Evolutionary conservation across 1,140 invertebrate species (phyloP), one percentile per base, ranked within the genome.

Genomic region (Choristoneura fumiferana): DNA sequence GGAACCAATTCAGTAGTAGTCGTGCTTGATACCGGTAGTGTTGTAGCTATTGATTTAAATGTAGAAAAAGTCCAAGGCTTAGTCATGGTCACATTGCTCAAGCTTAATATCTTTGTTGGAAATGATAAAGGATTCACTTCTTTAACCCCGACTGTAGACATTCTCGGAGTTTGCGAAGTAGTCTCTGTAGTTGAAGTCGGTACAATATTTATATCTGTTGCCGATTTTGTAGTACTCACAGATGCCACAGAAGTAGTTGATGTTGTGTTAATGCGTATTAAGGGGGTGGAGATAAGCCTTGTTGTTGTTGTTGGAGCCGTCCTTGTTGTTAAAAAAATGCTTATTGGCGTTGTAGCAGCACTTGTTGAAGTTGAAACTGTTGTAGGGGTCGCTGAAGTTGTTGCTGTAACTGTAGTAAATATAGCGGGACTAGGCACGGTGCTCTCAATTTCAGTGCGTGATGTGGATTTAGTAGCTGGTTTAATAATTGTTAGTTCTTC

Each of bases 401-500:
- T 49, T 10, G 56, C 36, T 54, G 45, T 43, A 71, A 63, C 69
- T 61, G 65, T 62, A 22, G 63, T 68, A 14, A 59, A 54, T 38
- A 54, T 38, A 64, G 61, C 68, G 14, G 63, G 56, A 62, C 66
- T 70, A 67, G 70, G 8, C 8, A 35, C 33, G 15, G 52, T 49
- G 18, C 3, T 33, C 22, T 22, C 17, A 1, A 22, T 13, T 4
- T 29, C 43, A 13, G 43, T 35, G 14, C 33, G 6, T 37, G 13
- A 37, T 17, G 34, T 14, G 45, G 37, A 4, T 59, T 53, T 49
- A 56, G 35, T 59, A 57, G 54, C 71, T 71, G 78, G 67, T 69
- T 75, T 78, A 49, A 65, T 66, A 58, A 73, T 73, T 67, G 78
- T 86, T 84, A 85, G 78, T 69, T 84, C 74, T 72, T 77, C 72